Base-by-base conservation (phyloP, 2,888 invertebrate genomes). In the Serripes groenlandicus region DNA sequence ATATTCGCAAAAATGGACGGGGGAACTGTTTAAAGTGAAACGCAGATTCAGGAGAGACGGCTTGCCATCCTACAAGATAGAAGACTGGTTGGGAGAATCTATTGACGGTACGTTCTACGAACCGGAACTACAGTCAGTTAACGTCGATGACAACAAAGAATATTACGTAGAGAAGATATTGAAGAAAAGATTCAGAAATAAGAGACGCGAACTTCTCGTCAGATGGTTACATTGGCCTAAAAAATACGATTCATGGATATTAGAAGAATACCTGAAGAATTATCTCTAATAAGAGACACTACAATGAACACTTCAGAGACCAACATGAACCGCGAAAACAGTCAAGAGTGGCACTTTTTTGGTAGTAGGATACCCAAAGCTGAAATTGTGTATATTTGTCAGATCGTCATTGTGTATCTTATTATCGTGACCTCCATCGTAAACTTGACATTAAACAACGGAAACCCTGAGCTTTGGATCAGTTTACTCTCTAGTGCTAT, bases 151-250 rank as follows among this genome's bases (percentile, higher is more conserved):
- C 0, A 54, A 11, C 1, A 78, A 58, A 9, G 76, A 75, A 68
- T 81, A 81, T 60, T 34, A 56, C n/a, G 58, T 83, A 18, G 78
- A 83, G 37, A 76, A 81, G 18, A 58, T 86, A 1, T 30, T 81
- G 28, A 78, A 78, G 60, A 81, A 54, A 71, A 54, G 82, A 56
- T 37, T 32, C 2, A 28, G 32, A 49, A 71, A 72, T 49, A 78
- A 70, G 32, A 34, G 49, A 71, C 54, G 58, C 49, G 73, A 85
- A 79, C 79, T 82, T 4, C 34, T 84, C 26, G 78, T 85, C 2
- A 49, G 76, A 0, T 85, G 85, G 85, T 71, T 85, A 35, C 85
- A 82, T 56, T 85, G 85, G 85, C 85, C 81, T 0, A 79, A 76
- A 30, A 85, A 85, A 54, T 85, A 82, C 42, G 79, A 85, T 35